A percentile compares a stretch with the other conserved stretches of the same genome.
Evolutionary conservation across 2,888 invertebrate genomes (phyloP).

Genomic region (Gastracanthus pulcherrimus): DNA sequence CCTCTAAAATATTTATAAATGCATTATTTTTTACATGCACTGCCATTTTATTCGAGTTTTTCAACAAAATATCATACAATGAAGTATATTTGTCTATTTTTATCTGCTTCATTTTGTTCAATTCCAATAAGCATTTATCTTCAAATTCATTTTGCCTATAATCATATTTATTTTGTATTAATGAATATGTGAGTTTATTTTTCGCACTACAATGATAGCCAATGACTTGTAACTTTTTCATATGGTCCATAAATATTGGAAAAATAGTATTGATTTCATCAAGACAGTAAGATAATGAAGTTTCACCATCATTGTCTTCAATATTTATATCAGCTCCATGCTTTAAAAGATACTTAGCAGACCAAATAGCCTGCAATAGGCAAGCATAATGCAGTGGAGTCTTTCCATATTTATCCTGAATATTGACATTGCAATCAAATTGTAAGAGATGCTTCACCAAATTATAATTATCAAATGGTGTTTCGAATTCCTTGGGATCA

Average conservation of each 20-base stretch:
- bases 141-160: too few species aligned
- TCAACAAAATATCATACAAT: not conserved
- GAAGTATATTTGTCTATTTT: not conserved
- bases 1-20: not conserved
- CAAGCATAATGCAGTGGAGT: too few species aligned
- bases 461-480: not conserved
- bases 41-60: not conserved
- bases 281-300: not conserved
- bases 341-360: not conserved
- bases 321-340: not conserved
- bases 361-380: not conserved
- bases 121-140: not conserved
- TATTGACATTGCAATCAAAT: not conserved
- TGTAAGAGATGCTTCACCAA: not conserved
- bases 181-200: not conserved
- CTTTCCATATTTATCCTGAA: not conserved
- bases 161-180: not conserved
- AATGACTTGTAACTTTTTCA: not conserved
- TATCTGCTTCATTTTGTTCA: not conserved
- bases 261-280: not conserved
- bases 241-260: not conserved
- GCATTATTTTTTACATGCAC: not conserved
- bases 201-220: not conserved
- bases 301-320: too few species aligned
- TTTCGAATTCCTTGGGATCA: not conserved